phyloP scores from a whole-genome alignment of 1,140 invertebrate species.

The Lepidurus packardi region DNA sequence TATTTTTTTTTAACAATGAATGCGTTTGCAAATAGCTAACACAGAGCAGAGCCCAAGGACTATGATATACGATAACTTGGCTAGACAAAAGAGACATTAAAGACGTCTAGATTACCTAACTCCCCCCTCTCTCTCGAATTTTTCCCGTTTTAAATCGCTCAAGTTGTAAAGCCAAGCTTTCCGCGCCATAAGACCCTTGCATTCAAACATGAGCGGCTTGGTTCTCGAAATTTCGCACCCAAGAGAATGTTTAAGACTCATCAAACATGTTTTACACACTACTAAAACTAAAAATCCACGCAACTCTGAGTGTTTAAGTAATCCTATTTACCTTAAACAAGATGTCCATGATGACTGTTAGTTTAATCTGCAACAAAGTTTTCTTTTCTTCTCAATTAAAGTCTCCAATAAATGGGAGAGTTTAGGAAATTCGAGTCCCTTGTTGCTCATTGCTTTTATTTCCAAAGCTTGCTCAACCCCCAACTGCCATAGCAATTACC shows the following conservation, averaged over 20 bases:
- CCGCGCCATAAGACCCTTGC: not conserved
- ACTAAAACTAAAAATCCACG: no score
- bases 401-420: no score
- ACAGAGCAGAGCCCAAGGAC: not conserved
- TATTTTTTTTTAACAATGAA: not conserved
- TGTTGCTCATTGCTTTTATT: not conserved
- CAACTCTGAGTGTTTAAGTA: no score
- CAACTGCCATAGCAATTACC: not conserved
- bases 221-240: not conserved
- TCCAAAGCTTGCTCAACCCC: no score
- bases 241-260: not conserved
- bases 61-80: not conserved
- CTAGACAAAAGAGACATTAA: not conserved
- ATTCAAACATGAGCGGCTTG: not conserved
- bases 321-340: no score
- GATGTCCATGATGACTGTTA: no score
- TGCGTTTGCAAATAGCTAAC: not conserved
- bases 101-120: slow-evolving; percentile 3
- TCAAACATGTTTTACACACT: not conserved
- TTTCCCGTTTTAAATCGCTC: not conserved
- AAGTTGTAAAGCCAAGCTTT: not conserved
- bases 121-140: not conserved
- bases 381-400: no score
- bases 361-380: no score
- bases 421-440: not conserved